These are phyloP conservation scores for Pomacea canaliculata DNA, from an alignment of 2,888 invertebrate species.

Conservation along the genomic window DNA sequence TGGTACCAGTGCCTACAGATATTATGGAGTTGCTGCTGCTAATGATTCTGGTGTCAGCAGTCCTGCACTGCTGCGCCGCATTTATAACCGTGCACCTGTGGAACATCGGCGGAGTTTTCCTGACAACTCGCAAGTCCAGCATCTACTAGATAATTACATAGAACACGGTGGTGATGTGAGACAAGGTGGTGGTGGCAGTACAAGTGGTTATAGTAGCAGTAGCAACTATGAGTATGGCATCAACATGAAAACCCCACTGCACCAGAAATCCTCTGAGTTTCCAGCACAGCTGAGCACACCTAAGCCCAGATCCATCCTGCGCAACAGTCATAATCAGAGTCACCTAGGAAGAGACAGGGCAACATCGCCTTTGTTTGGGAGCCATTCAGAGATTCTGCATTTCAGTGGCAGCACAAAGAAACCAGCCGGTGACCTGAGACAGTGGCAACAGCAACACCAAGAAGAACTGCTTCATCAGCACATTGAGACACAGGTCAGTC, in stretches of 20 bases:
- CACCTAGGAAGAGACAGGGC: constrained; percentile 1
- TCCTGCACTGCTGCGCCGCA: constrained; percentile 7
- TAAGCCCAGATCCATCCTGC: constrained; percentile 23
- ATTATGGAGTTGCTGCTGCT: constrained; percentile 2
- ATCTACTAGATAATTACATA: constrained; percentile 15
- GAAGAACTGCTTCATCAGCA: constrained; percentile 46
- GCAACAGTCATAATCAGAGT: constrained; percentile 24
- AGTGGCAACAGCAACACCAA: constrained; percentile 61
- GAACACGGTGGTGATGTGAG: constrained; percentile 9
- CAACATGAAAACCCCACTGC: constrained; percentile 14
- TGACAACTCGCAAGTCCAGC: constrained; percentile 7
- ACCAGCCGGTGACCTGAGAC: constrained; percentile 44
- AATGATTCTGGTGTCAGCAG: constrained; percentile 6
- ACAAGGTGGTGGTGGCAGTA: constrained; percentile 22
- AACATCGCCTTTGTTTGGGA: neutral
- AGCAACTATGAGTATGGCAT: constrained; percentile 14
- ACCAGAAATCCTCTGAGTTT: constrained; percentile 13
- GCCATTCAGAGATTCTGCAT: constrained; percentile 13
- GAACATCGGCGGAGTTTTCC: constrained; percentile 20
- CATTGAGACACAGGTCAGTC: constrained; percentile 41
- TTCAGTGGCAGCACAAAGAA: constrained; percentile 24
- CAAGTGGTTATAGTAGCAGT: constrained; percentile 21
- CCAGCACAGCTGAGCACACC: neutral
- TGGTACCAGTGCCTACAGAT: neutral
- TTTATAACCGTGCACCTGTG: constrained; percentile 5